Evolutionary conservation across 2,113 vertebrate species (phyloP).

Genomic region (Pipa parva): DNA sequence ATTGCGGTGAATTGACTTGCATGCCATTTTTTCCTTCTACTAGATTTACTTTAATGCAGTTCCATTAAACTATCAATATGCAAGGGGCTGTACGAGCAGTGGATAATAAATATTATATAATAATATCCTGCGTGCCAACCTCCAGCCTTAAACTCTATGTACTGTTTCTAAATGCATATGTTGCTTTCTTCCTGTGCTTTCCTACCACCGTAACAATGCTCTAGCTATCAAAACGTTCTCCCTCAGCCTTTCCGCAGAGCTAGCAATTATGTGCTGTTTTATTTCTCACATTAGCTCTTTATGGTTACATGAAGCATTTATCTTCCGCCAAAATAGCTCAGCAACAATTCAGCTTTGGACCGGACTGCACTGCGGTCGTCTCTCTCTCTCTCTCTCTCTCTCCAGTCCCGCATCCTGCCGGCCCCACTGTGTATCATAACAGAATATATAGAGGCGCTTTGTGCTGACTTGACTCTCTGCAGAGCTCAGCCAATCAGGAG

Average conservation of each 20-base stretch:
- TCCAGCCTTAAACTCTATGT: no score
- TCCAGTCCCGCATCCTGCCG: background rate
- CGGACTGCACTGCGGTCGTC: constrained; percentile 5
- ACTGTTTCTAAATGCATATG: no score
- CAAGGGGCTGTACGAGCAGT: no score
- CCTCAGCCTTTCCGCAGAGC: background rate
- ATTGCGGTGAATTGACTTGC: no score
- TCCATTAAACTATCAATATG: no score
- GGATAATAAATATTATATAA: no score
- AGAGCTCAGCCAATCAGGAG: background rate
- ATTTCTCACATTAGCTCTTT: background rate
- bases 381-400: background rate
- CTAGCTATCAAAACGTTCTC: no score
- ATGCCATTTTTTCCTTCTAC: no score
- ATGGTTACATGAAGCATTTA: constrained; percentile 13
- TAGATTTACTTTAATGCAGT: no score
- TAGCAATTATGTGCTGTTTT: constrained; percentile 5
- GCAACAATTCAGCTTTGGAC: background rate
- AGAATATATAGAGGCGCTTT: constrained; percentile 6
- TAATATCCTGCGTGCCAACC: no score
- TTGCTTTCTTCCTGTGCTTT: no score
- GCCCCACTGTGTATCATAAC: constrained; percentile 2
- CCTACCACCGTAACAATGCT: no score
- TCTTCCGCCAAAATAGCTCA: background rate
- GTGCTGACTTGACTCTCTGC: constrained; percentile 7